Conservation (phyloP, 2,888 invertebrate species). For the Disparrhopalites patrizii region DNA sequence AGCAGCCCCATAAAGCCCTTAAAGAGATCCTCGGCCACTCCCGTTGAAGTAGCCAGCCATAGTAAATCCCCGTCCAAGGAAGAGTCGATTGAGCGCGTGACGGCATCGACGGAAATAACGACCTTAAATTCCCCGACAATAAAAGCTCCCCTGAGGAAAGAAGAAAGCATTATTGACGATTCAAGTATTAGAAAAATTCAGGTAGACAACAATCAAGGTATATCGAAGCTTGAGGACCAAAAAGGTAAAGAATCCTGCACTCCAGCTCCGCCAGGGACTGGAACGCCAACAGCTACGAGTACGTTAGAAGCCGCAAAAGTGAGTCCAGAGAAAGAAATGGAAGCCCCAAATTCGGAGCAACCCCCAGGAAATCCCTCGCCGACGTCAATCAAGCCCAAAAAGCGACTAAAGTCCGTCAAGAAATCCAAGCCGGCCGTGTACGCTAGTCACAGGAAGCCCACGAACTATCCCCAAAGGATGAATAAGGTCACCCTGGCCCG, state of each 20-base stretch:
- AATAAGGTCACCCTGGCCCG: slow-evolving; percentile 47
- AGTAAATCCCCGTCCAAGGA: too few species aligned
- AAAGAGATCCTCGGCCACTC: too few species aligned
- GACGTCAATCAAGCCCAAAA: slow-evolving; percentile 2
- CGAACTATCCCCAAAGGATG: slow-evolving; percentile 46
- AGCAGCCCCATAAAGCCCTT: too few species aligned
- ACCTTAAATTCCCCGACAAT: too few species aligned
- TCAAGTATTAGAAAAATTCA: too few species aligned
- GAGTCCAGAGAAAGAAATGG: not conserved
- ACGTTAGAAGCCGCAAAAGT: too few species aligned
- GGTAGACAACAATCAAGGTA: too few species aligned
- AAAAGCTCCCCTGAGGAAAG: too few species aligned
- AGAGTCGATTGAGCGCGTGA: too few species aligned
- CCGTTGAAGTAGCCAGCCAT: too few species aligned
- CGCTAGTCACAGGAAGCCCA: slow-evolving; percentile 43
- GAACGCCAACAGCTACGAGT: not conserved
- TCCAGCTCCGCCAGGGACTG: not conserved
- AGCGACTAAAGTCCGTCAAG: slow-evolving; percentile 25
- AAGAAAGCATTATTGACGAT: too few species aligned
- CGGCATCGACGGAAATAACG: too few species aligned
- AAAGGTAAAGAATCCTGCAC: not conserved
- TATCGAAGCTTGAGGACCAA: slow-evolving; percentile 5
- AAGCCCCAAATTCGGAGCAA: not conserved
- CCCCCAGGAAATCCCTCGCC: not conserved
- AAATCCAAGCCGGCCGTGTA: slow-evolving; percentile 34